Base-by-base conservation (phyloP, 92 coral and sea anemone species). In the Zoanthus sansibaricus region DNA sequence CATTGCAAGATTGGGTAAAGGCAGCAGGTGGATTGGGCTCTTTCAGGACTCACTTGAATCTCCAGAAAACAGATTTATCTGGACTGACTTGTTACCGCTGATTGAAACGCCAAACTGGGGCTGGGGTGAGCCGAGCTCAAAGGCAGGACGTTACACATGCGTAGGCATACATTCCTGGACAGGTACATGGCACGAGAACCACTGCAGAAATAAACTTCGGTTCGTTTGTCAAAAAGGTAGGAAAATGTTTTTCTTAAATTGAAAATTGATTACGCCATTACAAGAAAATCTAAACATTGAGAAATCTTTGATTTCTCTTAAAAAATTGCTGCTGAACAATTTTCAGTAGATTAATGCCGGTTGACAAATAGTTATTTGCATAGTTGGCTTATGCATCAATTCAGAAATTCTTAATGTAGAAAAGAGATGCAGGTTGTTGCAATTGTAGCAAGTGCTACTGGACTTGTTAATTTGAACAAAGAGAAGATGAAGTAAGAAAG, bases 151-250 rank as follows among this genome's bases (percentile, higher is more conserved):
- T 46, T 12, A 21, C 15, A 45, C 74, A 15, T 79, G 84, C 12
- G 74, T 79, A 15, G 74, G 45, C 14, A 18, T 79, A 37, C 59
- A 79, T 8, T 68, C 56, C 11, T 79, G 55, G 84, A 42, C 72
- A 5, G 84, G 84, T 16, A 44, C 21, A 18, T 79, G 58, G 84
- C 62, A 62, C 74, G 74, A 79, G 84, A 61, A 44, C 56, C 20
- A 11, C 2, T 79, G 84, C 20, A 42, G 18, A 1, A 71, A 54
- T 10, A 64, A 64, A 64, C 33, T 79, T 12, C 62, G 61, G 20
- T 79, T 56, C 44, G 62, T 79, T 55, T 79, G 84, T 42, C 73
- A 61, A 52, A 79, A 64, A 79, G 84, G 84, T 78, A 59, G 16
- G 83, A 17, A 21, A 37, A 20, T 20, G 6, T 67, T 67, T 67